Conservation (phyloP, 2,888 invertebrate species). For the Clepsis dumicolana region DNA sequence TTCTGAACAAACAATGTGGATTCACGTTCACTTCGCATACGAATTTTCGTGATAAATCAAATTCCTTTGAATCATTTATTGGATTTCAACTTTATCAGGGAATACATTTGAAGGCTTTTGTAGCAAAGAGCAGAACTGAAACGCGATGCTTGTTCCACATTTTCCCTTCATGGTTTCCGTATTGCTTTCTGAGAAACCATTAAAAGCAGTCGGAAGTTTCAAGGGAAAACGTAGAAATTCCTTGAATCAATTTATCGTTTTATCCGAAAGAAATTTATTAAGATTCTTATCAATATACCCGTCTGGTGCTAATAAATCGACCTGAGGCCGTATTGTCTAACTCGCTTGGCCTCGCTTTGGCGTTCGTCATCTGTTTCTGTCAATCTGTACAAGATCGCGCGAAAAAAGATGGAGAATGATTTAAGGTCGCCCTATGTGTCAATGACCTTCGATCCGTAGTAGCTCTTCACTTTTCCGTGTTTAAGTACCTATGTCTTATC, state of each 20-base stretch:
- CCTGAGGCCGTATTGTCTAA: no score
- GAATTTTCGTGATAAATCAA: constrained; percentile 27
- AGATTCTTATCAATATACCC: neutral
- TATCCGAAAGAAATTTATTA: neutral
- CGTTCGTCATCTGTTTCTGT: no score
- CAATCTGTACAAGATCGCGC: no score
- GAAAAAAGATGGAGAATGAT: no score
- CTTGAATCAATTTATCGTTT: neutral
- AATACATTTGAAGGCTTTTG: constrained; percentile 9
- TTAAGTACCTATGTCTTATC: no score
- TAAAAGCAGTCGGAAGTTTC: neutral
- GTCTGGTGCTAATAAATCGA: neutral
- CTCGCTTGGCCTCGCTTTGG: no score
- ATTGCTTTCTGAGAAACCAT: constrained; percentile 4
- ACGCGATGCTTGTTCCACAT: constrained; percentile 10
- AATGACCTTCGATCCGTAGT: no score
- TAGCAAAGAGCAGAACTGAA: constrained; percentile 5
- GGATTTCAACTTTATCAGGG: constrained; percentile 30
- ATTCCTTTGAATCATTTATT: constrained; percentile 32
- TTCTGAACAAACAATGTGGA: neutral
- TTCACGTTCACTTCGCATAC: neutral
- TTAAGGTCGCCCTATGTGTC: no score
- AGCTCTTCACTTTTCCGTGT: no score
- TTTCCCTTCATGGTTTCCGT: constrained; percentile 6
- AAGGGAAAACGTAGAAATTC: neutral